Percentiles rank a stretch among this genome's conserved stretches.
These are phyloP conservation scores for Miniopterus natalensis DNA, from an alignment of 2,113 vertebrate genomes.

Conservation along the genomic window DNA sequence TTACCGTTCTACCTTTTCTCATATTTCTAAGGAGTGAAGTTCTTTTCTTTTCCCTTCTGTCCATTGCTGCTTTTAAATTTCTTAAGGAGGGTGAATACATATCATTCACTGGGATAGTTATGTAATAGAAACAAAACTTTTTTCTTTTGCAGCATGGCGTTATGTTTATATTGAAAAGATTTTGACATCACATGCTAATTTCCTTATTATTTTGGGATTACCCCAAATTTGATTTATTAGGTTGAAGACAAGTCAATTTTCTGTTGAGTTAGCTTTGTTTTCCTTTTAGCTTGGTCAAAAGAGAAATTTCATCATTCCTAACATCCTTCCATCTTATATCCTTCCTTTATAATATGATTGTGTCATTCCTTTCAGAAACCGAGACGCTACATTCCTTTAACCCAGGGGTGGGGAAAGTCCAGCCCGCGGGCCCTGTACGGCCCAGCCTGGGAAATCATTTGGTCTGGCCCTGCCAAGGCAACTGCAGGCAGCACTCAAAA, in stretches of 20 bases:
- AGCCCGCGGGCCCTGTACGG: too few species aligned
- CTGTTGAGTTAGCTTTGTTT: not conserved
- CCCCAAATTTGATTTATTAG: not conserved
- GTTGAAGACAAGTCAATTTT: slow-evolving; percentile 46
- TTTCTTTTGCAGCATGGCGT: not conserved
- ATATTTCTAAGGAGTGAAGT: not conserved
- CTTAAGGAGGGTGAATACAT: not conserved
- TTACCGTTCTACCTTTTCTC: not conserved
- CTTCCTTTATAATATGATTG: not conserved
- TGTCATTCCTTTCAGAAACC: not conserved
- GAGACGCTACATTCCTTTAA: not conserved
- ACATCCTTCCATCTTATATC: not conserved
- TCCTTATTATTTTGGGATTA: not conserved
- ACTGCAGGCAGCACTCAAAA: too few species aligned
- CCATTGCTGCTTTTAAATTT: not conserved
- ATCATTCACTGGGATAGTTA: not conserved
- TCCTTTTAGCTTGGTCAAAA: not conserved
- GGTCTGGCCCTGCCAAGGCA: too few species aligned
- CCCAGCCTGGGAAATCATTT: too few species aligned
- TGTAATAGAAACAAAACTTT: not conserved
- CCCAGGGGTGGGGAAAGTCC: too few species aligned
- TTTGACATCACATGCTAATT: not conserved
- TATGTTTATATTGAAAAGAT: not conserved
- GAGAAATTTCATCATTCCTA: not conserved
- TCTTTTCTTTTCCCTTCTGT: not conserved